A percentile compares a stretch with the other conserved stretches of the same genome.
These are phyloP conservation scores for Bathynomus jamesi DNA, from an alignment of 1,140 invertebrate genomes.

Conservation along the genomic window DNA sequence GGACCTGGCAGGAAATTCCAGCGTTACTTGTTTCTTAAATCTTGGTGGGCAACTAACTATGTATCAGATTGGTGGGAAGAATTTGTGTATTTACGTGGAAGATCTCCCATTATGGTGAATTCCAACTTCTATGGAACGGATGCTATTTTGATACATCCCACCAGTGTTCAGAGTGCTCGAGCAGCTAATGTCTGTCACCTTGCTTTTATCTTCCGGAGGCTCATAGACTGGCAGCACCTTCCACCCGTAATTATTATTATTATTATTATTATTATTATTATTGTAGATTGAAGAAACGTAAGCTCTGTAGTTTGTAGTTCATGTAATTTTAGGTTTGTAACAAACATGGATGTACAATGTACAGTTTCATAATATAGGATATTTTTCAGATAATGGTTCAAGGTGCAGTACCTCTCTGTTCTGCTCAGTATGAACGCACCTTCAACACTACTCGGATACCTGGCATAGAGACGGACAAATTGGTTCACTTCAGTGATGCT, in stretches of 20 bases:
- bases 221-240: slow-evolving; percentile 86
- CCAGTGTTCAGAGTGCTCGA: slow-evolving; percentile 73
- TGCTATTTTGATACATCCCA: slow-evolving; percentile 76
- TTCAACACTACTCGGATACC: slow-evolving; percentile 95
- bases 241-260: slow-evolving; percentile 76
- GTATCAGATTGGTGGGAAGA: slow-evolving; percentile 99
- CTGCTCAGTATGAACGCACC: slow-evolving; percentile 93
- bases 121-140: slow-evolving; percentile 98
- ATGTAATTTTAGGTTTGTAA: no score
- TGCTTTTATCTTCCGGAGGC: slow-evolving; percentile 73
- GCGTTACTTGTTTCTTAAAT: slow-evolving; percentile 87
- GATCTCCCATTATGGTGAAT: slow-evolving; percentile 93
- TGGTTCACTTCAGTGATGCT: slow-evolving; percentile 78
- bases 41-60: slow-evolving; percentile 88
- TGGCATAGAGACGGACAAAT: slow-evolving; percentile 82
- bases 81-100: slow-evolving; percentile 90
- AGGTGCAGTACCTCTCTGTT: slow-evolving; percentile 88
- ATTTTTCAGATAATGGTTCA: slow-evolving; percentile 46
- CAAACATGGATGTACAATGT: no score
- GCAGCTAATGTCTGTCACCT: slow-evolving; percentile 80
- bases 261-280: no score
- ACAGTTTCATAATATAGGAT: no score
- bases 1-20: slow-evolving; percentile 88
- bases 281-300: no score
- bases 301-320: no score